Percentiles rank a stretch among this genome's conserved stretches.
Evolutionary conservation across 2,113 vertebrate species (phyloP).

Genomic region (Australoheros scitulus): DNA sequence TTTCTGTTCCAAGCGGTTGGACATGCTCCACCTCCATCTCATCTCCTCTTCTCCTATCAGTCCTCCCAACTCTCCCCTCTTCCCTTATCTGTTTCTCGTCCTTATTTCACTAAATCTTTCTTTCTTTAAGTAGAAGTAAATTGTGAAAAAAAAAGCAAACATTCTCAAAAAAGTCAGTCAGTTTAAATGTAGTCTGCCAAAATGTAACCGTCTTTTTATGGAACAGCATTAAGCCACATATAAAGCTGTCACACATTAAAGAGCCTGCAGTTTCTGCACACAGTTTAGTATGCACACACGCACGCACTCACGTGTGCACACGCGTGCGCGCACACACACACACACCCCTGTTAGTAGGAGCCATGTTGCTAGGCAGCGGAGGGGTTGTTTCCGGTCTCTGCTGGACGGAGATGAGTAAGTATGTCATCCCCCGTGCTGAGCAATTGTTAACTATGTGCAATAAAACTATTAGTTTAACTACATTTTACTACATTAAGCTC

Average conservation of each 20-base stretch:
- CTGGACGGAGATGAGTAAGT: neutral
- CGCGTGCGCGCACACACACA: too few relatives aligned
- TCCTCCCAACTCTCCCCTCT: neutral
- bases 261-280: neutral
- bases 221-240: neutral
- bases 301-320: neutral
- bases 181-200: neutral
- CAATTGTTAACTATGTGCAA: neutral
- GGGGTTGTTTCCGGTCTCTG: neutral
- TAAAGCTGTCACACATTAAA: conserved; percentile 3
- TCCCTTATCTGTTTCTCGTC: neutral
- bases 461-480: neutral
- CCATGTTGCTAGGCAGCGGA: neutral
- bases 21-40: conserved; percentile 14
- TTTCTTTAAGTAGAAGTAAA: neutral
- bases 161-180: neutral
- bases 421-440: neutral
- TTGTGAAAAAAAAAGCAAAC: neutral
- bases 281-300: neutral
- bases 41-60: conserved; percentile 26
- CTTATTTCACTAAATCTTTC: neutral
- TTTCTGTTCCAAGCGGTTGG: conserved; percentile 15
- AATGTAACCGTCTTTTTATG: neutral
- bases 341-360: neutral
- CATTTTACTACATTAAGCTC: neutral